Base-by-base conservation (phyloP, 2,888 invertebrate species). In the Leptinotarsa juncta region DNA sequence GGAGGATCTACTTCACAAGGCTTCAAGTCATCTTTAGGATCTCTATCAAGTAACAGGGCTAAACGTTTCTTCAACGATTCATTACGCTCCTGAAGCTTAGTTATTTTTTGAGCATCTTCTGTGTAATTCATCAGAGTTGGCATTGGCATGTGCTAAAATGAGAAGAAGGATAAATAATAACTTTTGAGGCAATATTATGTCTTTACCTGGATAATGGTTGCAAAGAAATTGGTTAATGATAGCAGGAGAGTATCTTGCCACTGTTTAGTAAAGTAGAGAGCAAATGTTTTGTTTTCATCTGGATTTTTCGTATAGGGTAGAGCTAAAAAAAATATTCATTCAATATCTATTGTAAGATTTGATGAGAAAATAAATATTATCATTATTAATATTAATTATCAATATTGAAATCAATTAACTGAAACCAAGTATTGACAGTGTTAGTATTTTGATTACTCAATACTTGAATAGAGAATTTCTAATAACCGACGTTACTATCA, bases 201-300 rank as follows among this genome's bases (percentile, higher is more conserved):
- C 57, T 84, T 81, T 87, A 91, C 92, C 88, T 94, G 93, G 81
- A 94, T 96, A 77, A 97, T 94, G 0, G 97, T 95, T 16, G 97
- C 95, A 55, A 99, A 89, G 85, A 98, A 95, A 88, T 98, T 98
- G 86, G 97, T 96, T 53, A 98, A 89, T 0, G 98, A 98, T 49
- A 94, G 93, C 72, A 97, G 89, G 82, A 97, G 92, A 48, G 96
- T 97, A 86, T 99, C 98, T 86, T 97, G 97, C 98, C 98, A 99
- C 74, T 95, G 95, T 78, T 95, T 93, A 12, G 95, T 95, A 88
- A 97, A 99, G 88, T 96, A 96, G 71, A 96, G 90, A 18, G 95
- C 92, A 88, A 97, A 99, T 53, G 92, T 91, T 16, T 95, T 93
- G 85, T 95, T 95, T 83, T 97, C 97, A 87, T 97, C 97, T 0